phyloP scores from a whole-genome alignment of 1,140 invertebrate species.

The Luehdorfia chinensis region DNA sequence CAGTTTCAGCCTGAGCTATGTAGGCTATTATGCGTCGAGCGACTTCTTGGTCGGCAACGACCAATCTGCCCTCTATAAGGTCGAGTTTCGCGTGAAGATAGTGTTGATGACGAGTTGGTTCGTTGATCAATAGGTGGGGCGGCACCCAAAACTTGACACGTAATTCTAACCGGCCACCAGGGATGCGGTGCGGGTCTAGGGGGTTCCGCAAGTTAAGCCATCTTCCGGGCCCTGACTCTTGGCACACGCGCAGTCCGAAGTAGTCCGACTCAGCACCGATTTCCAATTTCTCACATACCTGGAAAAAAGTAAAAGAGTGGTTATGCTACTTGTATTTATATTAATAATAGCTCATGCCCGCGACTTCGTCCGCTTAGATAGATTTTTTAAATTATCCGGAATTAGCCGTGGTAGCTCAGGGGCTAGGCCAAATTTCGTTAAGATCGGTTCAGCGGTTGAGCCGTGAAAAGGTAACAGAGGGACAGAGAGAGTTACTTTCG shows the following conservation, averaged over 20 bases:
- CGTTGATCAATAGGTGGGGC: constrained; percentile 90
- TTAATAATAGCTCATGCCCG: no score
- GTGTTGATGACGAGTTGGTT: constrained; percentile 89
- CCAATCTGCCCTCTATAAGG: constrained; percentile 83
- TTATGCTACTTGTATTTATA: no score
- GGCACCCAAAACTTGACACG: constrained; percentile 94
- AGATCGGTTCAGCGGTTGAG: no score
- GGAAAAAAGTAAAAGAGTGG: no score
- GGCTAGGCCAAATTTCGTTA: no score
- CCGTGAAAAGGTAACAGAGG: no score
- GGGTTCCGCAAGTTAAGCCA: constrained; percentile 93
- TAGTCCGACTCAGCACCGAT: constrained; percentile 92
- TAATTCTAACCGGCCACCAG: constrained; percentile 78
- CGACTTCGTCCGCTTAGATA: no score
- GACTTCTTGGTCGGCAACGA: constrained; percentile 82
- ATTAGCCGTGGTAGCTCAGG: no score
- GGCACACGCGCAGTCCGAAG: constrained; percentile 85
- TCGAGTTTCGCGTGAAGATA: constrained; percentile 88
- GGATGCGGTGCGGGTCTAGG: constrained; percentile 83
- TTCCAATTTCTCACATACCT: constrained; percentile 89
- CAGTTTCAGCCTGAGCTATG: constrained; percentile 85
- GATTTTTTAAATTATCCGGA: no score
- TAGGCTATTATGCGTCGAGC: constrained; percentile 86
- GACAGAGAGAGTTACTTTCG: no score
- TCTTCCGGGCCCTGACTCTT: constrained; percentile 84